These are phyloP conservation scores for Tapirus terrestris DNA, from an alignment of 2,113 vertebrate genomes.

Conservation along the genomic window DNA sequence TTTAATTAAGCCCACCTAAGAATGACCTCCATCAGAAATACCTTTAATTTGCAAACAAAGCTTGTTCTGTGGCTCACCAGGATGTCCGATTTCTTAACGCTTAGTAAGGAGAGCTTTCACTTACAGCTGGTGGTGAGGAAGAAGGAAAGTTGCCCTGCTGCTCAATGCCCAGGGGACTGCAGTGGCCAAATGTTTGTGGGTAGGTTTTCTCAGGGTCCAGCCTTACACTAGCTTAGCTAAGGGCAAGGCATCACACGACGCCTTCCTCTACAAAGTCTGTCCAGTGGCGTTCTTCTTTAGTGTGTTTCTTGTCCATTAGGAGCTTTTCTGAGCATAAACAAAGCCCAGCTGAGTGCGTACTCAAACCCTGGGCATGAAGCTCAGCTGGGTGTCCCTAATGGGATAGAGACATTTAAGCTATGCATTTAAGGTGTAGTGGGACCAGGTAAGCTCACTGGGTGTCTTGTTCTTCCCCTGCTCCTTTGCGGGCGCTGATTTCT, in stretches of 20 bases:
- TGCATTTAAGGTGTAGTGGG: not conserved
- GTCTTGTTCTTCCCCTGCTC: not conserved
- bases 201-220: not conserved
- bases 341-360: not conserved
- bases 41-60: slow-evolving; percentile 40
- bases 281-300: not conserved
- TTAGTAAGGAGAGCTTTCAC: not conserved
- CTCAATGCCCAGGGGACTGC: not conserved
- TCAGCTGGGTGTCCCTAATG: not conserved
- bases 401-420: not conserved
- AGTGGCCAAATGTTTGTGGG: not conserved
- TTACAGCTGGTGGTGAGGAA: not conserved
- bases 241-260: not conserved
- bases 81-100: not conserved
- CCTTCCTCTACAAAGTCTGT: not conserved
- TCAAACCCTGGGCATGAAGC: not conserved
- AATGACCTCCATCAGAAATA: slow-evolving; percentile 21
- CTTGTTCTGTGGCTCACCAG: not conserved
- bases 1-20: slow-evolving; percentile 34
- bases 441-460: not conserved
- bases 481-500: not conserved
- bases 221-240: not conserved
- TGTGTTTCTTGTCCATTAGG: not conserved
- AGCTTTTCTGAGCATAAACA: not conserved
- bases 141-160: not conserved